Base-by-base conservation (phyloP, 2,113 vertebrate genomes). In the Orcinus orca region DNA sequence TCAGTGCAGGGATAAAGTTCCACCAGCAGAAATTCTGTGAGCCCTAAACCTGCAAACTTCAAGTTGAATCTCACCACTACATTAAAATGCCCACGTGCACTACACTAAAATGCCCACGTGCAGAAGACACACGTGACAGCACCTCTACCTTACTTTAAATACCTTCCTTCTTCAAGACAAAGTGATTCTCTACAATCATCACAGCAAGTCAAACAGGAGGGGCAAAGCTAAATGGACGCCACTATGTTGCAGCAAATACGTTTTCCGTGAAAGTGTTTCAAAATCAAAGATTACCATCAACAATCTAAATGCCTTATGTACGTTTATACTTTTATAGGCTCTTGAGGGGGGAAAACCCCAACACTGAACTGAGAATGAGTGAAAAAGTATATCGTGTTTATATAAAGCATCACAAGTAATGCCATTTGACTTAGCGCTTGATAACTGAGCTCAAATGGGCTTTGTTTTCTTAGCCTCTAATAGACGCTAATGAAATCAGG, bases 61-160 rank as follows among this genome's bases (percentile, higher is more conserved):
- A 23, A 21, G 33, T 9, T 74, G 41, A 15, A 25, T 41, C 2
- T 44, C 17, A 23, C 5, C 1, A 17, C 29, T 2, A 6, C 9
- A 0, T 15, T 25, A 7, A n/a, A 29, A 36, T 6, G 18, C 23
- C 18, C 33, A 26, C 38, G 38, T 38, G 38, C 1, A 17, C 29
- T 2, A 6, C 7, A 0, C 20, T 25, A 8, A n/a, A 29, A 36
- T 6, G 18, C 23, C 18, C 33, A 26, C 41, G 41, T 20, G 25
- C 5, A 67, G n/a, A 9, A n/a, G 31, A 31, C n/a, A 17, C 4
- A 2, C 0, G 0, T 6, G 41, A 36, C 36, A 7, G 29, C 4
- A 11, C 18, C 31, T 58, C 50, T 25, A 33, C 84, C 23, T 74
- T 31, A 2, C 13, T 60, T n/a, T 10, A 36, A 62, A 58, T 5